Base-by-base conservation (phyloP, 1,140 invertebrate species). In the Chelonus insularis region DNA sequence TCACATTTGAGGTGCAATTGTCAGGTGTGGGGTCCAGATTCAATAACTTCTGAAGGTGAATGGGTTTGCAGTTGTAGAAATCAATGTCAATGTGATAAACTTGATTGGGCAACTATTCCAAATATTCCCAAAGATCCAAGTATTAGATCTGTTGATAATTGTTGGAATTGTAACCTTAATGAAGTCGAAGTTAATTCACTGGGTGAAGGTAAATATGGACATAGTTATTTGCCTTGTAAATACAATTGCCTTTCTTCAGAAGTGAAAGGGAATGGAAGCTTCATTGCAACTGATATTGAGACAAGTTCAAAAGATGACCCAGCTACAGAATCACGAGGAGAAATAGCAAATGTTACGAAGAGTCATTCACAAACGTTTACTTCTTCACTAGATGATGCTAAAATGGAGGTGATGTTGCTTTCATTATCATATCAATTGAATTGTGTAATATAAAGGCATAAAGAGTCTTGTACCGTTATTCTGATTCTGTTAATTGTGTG, bases 41-140 rank as follows among this genome's bases (percentile, higher is more conserved):
- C 8, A n/a, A n/a, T 62, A 4, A 14, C 34, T 9, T 25, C 54
- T 20, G 18, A 20, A 16, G 63, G 63, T 25, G 36, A 58, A 47
- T 65, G 63, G 63, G 54, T 62, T 50, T 65, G 63, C 34, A 43
- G 60, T 7, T 65, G 63, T 34, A 34, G 41, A 23, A 39, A 45
- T 55, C 41, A 59, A 52, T 63, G 62, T 59, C 43, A 47, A 47
- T 63, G 34, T 54, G 52, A 57, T 37, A 36, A 57, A 41, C 21
- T 18, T 36, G 37, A 54, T 59, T 41, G 18, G 1, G 6, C 21
- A 37, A 21, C 21, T 12, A 4, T 45, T 7, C 1, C 12, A 11
- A 5, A 59, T 9, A 18, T 21, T 16, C 4, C 39, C 21, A 55
- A 23, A n/a, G 41, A 45, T 16, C 3, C 7, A 29, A 29, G 7